Conservation (phyloP, 37 sponge, comb jelly and placozoan genomes). For the Chondrosia reniformis region DNA sequence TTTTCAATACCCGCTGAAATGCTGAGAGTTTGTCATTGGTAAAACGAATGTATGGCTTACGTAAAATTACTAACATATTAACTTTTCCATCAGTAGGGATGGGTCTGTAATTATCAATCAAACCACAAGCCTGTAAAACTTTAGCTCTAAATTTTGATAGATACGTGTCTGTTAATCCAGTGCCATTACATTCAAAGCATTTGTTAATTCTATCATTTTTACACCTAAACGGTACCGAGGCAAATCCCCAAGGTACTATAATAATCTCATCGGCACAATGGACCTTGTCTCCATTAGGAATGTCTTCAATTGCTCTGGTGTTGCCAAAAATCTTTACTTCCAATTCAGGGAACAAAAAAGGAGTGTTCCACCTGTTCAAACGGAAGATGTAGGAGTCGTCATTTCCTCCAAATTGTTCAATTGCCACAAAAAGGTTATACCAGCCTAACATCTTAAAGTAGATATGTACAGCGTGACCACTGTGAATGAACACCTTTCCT, state of each 20-base stretch:
- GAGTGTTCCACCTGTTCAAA: constrained; percentile 8
- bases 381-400: constrained; percentile 21
- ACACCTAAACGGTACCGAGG: constrained; percentile 41
- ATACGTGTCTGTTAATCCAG: constrained; percentile 13
- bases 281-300: not conserved
- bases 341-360: constrained; percentile 42
- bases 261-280: constrained; percentile 48
- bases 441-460: constrained; percentile 65
- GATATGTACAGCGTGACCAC: constrained; percentile 45
- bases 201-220: not conserved
- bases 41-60: constrained; percentile 54
- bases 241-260: constrained; percentile 40
- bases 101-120: constrained; percentile 17
- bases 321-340: constrained; percentile 55
- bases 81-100: not conserved
- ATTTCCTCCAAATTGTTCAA: not conserved
- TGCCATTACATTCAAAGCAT: constrained; percentile 50
- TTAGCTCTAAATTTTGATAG: constrained; percentile 31
- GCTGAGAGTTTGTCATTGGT: constrained; percentile 5
- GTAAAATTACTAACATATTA: constrained; percentile 15
- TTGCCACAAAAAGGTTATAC: constrained; percentile 45
- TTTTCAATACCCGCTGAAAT: constrained; percentile 46
- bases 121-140: constrained; percentile 50
- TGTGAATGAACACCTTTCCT: constrained; percentile 32
- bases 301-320: not conserved